Evolutionary conservation across 1,140 invertebrate genomes (phyloP).

Genomic region (Cydia amplana): DNA sequence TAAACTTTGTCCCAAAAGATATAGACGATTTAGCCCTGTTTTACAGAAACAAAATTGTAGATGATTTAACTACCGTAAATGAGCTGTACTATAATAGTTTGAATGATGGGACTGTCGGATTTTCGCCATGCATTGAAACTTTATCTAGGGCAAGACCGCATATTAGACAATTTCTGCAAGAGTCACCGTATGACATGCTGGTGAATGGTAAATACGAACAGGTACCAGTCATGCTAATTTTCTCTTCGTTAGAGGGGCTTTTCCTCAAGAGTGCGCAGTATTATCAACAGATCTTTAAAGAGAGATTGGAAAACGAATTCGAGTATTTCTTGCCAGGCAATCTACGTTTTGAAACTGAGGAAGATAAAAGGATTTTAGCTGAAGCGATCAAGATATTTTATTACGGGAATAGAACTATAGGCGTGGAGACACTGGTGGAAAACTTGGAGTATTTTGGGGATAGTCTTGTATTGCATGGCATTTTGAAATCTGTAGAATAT

Average conservation of each 20-base stretch:
- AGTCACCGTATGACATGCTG: background rate
- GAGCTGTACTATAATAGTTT: background rate
- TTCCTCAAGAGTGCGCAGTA: background rate
- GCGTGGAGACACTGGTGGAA: constrained; percentile 21
- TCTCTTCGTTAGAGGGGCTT: background rate
- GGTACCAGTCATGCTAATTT: background rate
- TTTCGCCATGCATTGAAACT: constrained; percentile 1
- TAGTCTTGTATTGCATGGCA: background rate
- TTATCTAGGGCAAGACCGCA: background rate
- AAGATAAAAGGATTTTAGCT: background rate
- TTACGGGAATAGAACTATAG: constrained; percentile 30
- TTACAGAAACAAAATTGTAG: background rate
- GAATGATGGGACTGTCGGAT: background rate
- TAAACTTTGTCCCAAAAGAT: background rate
- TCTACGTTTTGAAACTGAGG: background rate
- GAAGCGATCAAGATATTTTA: constrained; percentile 3
- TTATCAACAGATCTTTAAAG: background rate
- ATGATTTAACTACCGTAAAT: background rate
- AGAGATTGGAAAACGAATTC: background rate
- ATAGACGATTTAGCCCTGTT: background rate
- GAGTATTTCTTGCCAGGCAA: background rate
- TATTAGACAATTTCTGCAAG: background rate
- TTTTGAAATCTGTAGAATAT: constrained; percentile 16
- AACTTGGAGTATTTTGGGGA: constrained; percentile 21
- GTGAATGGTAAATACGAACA: background rate